phyloP scores from a whole-genome alignment of 2,797 vertebrate genomes.

The Sebastes iracundus region DNA sequence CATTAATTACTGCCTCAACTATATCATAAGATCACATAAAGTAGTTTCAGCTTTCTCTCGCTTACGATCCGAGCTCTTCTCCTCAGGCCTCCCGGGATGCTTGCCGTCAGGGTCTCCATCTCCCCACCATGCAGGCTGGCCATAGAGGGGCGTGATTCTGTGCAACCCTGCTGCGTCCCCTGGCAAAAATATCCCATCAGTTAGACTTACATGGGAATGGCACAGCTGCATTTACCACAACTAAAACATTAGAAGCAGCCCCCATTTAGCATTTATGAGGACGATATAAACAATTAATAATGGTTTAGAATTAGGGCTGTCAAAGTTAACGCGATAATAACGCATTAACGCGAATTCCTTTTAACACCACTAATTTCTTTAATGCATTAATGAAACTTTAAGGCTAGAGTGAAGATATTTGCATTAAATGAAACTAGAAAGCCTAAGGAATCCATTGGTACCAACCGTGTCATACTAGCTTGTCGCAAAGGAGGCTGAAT shows the following conservation, averaged over 20 bases:
- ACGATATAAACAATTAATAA: not conserved
- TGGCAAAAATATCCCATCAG: slow-evolving; percentile 28
- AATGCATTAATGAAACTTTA: too few relatives aligned
- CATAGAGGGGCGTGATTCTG: slow-evolving; percentile 93
- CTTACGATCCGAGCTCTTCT: slow-evolving; percentile 81
- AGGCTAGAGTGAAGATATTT: too few relatives aligned
- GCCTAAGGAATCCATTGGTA: too few relatives aligned
- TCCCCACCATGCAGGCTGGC: slow-evolving; percentile 98
- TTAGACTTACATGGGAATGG: not conserved
- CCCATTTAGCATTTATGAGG: not conserved
- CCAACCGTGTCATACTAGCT: too few relatives aligned
- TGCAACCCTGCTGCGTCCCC: slow-evolving; percentile 86
- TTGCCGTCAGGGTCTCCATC: slow-evolving; percentile 89
- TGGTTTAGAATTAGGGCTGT: not conserved
- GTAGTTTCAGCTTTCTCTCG: slow-evolving; percentile 75
- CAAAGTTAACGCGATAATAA: too few relatives aligned
- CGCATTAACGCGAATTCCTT: too few relatives aligned
- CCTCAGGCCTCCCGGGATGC: slow-evolving; percentile 82
- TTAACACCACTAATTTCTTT: too few relatives aligned
- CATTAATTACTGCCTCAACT: not conserved
- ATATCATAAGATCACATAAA: not conserved
- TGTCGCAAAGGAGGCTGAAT: too few relatives aligned
- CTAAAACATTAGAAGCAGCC: not conserved
- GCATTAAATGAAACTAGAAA: too few relatives aligned
- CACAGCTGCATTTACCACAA: not conserved